These are phyloP conservation scores for Scaptomyza parva DNA, from an alignment of 2,888 invertebrate genomes.

Conservation along the genomic window DNA sequence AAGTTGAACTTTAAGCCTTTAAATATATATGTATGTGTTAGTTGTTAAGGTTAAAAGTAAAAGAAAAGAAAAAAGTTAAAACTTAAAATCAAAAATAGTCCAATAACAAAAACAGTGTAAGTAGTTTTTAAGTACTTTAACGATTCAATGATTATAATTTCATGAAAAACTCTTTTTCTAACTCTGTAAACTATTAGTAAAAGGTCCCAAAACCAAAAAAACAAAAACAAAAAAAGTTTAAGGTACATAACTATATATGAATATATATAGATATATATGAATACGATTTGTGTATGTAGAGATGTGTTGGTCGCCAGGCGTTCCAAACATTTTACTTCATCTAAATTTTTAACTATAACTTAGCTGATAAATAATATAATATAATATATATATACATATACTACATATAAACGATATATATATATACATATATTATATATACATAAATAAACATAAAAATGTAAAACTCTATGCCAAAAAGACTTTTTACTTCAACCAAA, in stretches of 20 bases:
- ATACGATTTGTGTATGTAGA: slow-evolving; percentile 36
- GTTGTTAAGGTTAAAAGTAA: slow-evolving; percentile 4
- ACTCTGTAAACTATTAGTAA: slow-evolving; percentile 63
- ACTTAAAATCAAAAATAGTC: slow-evolving; percentile 56
- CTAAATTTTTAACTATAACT: slow-evolving; percentile 66
- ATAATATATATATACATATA: slow-evolving; percentile 43
- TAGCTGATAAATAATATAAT: slow-evolving; percentile 55
- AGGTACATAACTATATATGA: slow-evolving; percentile 3
- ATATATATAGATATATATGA: slow-evolving; percentile 10
- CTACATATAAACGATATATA: slow-evolving; percentile 40
- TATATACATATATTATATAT: slow-evolving; percentile 34
- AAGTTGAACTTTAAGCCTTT: background rate
- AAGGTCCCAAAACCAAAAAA: slow-evolving; percentile 8
- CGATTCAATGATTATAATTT: slow-evolving; percentile 45
- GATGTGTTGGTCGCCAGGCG: slow-evolving; percentile 69
- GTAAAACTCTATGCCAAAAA: slow-evolving; percentile 29
- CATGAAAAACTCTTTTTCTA: slow-evolving; percentile 15
- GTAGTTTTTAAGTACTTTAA: slow-evolving; percentile 34
- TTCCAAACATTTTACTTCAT: slow-evolving; percentile 58
- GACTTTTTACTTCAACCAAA: background rate
- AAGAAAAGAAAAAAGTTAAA: slow-evolving; percentile 6
- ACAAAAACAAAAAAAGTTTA: slow-evolving; percentile 7
- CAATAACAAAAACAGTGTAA: slow-evolving; percentile 45
- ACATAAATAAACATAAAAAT: slow-evolving; percentile 39
- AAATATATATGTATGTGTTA: slow-evolving; percentile 31